Evolutionary conservation across 2,113 vertebrate genomes (phyloP).

Genomic region (Aptenodytes patagonicus): DNA sequence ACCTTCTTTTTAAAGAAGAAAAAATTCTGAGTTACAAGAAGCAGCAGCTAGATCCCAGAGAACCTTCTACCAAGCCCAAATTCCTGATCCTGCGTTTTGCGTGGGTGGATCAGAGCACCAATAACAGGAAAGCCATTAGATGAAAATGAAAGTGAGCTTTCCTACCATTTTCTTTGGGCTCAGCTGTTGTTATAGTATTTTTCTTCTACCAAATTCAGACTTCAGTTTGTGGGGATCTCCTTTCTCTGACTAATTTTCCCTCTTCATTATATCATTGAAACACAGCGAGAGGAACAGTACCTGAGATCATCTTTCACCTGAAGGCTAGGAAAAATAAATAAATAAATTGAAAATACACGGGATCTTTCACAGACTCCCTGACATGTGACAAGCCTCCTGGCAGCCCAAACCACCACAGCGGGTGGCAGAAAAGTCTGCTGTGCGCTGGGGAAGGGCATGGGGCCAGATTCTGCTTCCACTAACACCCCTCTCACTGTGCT

Average conservation of each 20-base stretch:
- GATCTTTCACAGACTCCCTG: not conserved
- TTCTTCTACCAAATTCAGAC: not conserved
- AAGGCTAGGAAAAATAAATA: not conserved
- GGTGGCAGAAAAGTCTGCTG: not conserved
- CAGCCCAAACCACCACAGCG: rapidly evolving
- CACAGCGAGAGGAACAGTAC: not conserved
- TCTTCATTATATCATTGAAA: not conserved
- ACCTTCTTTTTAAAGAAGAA: not conserved
- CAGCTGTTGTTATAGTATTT: not conserved
- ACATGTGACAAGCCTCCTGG: rapidly evolving
- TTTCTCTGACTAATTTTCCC: not conserved
- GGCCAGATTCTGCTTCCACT: not conserved
- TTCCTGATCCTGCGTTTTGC: not conserved
- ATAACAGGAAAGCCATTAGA: not conserved
- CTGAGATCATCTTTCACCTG: not conserved
- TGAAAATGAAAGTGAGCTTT: not conserved
- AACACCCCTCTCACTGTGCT: not conserved
- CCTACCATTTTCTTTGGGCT: not conserved
- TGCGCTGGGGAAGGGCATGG: not conserved
- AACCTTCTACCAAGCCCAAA: not conserved
- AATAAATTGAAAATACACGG: not conserved
- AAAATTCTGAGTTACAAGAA: not conserved
- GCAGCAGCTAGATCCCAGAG: not conserved
- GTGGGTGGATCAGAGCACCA: conserved; percentile 19
- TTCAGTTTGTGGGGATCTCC: not conserved